phyloP scores from a whole-genome alignment of 2,888 invertebrate species.

The Mimumesa dahlbomi region DNA sequence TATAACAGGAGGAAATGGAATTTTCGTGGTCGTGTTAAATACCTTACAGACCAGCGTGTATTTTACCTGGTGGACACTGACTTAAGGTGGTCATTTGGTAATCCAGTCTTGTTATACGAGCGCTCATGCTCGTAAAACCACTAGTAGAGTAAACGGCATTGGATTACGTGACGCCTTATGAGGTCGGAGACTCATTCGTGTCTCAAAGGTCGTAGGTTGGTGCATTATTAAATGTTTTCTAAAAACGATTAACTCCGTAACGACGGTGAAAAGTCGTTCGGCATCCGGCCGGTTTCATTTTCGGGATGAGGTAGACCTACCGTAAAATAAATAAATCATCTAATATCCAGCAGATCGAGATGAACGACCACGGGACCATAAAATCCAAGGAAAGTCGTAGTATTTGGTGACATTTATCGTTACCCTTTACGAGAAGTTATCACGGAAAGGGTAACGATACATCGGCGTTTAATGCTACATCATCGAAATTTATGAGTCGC shows the following conservation, averaged over 20 bases:
- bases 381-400: constrained; percentile 47
- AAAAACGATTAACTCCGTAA: constrained; percentile 1
- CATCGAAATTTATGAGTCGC: constrained; percentile 54
- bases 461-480: constrained; percentile 46
- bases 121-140: constrained; percentile 67
- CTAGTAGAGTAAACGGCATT: constrained; percentile 65
- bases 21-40: constrained; percentile 37
- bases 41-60: constrained; percentile 32
- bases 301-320: constrained; percentile 1
- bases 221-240: constrained; percentile 20
- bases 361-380: constrained; percentile 41
- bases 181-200: constrained; percentile 47
- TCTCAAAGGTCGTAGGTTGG: constrained; percentile 35
- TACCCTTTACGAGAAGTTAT: constrained; percentile 54
- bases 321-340: constrained; percentile 55
- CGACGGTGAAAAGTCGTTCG: not conserved
- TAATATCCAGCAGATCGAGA: constrained; percentile 40
- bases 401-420: constrained; percentile 53
- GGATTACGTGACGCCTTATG: constrained; percentile 72
- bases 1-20: constrained; percentile 24
- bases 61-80: constrained; percentile 31
- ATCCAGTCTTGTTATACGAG: constrained; percentile 71
- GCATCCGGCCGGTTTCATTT: not conserved
- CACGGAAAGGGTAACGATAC: constrained; percentile 46
- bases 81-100: constrained; percentile 63